A percentile compares a stretch with the other conserved stretches of the same genome.
phyloP scores from a whole-genome alignment of 2,797 vertebrate species.

The Ctenopoma multispine region DNA sequence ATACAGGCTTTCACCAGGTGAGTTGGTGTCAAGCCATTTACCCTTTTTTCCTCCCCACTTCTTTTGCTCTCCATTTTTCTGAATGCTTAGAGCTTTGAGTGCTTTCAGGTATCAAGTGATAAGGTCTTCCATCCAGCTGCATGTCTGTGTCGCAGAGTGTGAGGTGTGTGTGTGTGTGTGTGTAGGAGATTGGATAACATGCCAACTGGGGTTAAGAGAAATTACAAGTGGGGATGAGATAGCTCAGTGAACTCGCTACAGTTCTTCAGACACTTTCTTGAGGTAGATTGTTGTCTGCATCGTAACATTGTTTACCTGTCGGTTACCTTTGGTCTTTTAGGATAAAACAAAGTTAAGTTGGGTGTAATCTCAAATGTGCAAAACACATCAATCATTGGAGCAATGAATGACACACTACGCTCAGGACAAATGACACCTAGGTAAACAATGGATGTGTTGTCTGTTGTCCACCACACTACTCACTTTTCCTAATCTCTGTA shows the following conservation, averaged over 20 bases:
- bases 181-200: constrained; percentile 11
- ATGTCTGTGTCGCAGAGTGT: not conserved
- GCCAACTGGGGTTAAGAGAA: constrained; percentile 30
- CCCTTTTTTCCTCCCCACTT: not conserved
- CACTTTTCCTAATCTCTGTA: constrained; percentile 20
- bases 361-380: constrained; percentile 63
- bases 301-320: not conserved
- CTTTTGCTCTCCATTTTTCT: not conserved
- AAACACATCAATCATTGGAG: constrained; percentile 54
- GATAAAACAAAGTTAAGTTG: constrained; percentile 11
- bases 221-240: not conserved
- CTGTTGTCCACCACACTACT: constrained; percentile 34
- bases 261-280: not conserved
- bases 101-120: constrained; percentile 36
- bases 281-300: constrained; percentile 6
- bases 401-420: constrained; percentile 62
- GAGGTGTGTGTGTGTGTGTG: constrained; percentile 24
- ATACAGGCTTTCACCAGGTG: constrained; percentile 29
- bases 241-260: constrained; percentile 4
- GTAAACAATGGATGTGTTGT: constrained; percentile 55
- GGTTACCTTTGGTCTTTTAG: constrained; percentile 4
- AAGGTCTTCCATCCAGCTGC: constrained; percentile 56
- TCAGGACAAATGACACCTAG: constrained; percentile 32
- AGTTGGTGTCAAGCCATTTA: constrained; percentile 28
- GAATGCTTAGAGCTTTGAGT: constrained; percentile 46